Percentiles rank a stretch among this genome's conserved stretches.
phyloP scores from a whole-genome alignment of 1,140 invertebrate genomes.

The Drosophila mayri region DNA sequence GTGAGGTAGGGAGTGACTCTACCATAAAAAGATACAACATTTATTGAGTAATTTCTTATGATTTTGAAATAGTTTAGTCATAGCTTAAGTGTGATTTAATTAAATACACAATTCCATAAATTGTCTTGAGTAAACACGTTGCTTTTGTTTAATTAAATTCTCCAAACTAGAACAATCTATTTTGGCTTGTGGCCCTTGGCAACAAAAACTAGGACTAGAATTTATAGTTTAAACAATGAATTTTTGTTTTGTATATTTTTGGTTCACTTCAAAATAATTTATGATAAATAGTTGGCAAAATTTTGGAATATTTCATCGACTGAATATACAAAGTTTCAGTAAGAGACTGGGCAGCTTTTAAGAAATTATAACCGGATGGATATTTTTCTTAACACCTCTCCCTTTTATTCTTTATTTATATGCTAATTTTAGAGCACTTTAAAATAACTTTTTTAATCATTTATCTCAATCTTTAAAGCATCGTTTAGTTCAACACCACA shows the following conservation, averaged over 20 bases:
- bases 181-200: constrained; percentile 8
- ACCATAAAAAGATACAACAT: not conserved
- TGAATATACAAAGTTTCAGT: not conserved
- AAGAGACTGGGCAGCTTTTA: not conserved
- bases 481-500: constrained; percentile 9
- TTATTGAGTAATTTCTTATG: constrained; percentile 4
- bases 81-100: constrained; percentile 6
- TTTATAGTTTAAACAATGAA: constrained; percentile 8
- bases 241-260: not conserved
- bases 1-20: not conserved
- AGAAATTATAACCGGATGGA: not conserved
- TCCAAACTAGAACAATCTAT: constrained; percentile 3
- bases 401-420: not conserved
- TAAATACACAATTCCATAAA: constrained; percentile 4
- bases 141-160: not conserved
- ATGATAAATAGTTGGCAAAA: constrained; percentile 2
- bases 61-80: constrained; percentile 17
- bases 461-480: not conserved
- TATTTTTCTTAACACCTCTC: not conserved
- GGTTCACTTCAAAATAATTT: constrained; percentile 1
- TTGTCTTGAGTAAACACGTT: constrained; percentile 3
- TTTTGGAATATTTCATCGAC: constrained; percentile 1
- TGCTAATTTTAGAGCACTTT: not conserved
- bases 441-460: not conserved
- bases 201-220: not conserved